phyloP scores from a whole-genome alignment of 2,113 vertebrate species.

The Pelecanus crispus region DNA sequence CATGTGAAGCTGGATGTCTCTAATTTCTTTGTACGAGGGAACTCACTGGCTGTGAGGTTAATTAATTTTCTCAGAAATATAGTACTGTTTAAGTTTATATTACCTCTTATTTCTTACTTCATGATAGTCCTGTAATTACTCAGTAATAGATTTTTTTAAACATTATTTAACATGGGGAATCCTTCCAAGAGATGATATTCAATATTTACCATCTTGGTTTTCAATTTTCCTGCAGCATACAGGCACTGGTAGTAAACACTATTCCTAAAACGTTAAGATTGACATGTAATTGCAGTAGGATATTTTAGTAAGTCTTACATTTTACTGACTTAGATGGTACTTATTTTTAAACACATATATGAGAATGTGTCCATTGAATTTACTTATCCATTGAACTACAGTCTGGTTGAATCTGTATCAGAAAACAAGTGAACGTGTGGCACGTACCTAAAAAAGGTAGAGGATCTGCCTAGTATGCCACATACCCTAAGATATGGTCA shows the following conservation, averaged over 20 bases:
- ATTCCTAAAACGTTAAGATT: neutral
- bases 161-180: neutral
- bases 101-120: neutral
- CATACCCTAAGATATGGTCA: neutral
- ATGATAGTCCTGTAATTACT: neutral
- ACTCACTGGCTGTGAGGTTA: neutral
- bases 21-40: neutral
- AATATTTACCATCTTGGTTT: neutral
- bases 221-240: neutral
- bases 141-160: neutral
- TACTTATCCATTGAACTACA: neutral
- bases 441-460: neutral
- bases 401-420: neutral
- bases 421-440: neutral
- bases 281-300: neutral
- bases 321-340: neutral
- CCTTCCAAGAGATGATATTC: neutral
- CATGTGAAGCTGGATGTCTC: neutral
- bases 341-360: neutral
- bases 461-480: neutral
- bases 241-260: neutral
- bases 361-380: neutral
- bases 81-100: neutral
- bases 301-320: neutral
- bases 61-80: constrained; percentile 1